Base-by-base conservation (phyloP, 2,113 vertebrate species). In the Dermatemys mawii region DNA sequence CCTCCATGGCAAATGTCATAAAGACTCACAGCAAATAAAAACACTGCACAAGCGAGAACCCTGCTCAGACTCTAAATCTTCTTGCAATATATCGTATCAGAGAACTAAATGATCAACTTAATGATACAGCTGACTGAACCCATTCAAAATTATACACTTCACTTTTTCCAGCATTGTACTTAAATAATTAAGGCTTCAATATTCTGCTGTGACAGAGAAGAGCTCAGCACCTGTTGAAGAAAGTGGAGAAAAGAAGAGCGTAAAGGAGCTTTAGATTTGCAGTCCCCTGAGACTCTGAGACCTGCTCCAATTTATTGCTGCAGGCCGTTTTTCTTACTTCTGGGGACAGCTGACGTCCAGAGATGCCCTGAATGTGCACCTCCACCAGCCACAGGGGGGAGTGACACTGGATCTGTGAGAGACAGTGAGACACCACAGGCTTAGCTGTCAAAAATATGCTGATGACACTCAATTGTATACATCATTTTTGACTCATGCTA, bases 1-100 rank as follows among this genome's bases (percentile, higher is more conserved):
- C 13, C 51, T 38, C 63, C 53, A 90, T 84, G 57, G 67, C 60
- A 93, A 93, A 84, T 63, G 6, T 54, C 50, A 93, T 41, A 9
- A 94, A 78, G 50, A 63, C 19, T 27, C 1, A 35, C 75, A 57
- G 21, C 50, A 84, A 87, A 84, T 90, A 35, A 2, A 50, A 75
- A 51, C 0, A 1, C 2, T 81, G 5, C 2, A 12, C 17, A 24
- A 44, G 22, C 8, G 2, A 27, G 8, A 53, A 44, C 90, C 81
- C 60, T 82, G 38, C 5, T 81, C 21, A 67, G 32, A 32, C 81
- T 22, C 1, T 29, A 81, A 26, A 8, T 89, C 2, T 6, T 86
- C 44, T 63, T 63, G 10, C 4, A 51, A 29, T 2, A 0, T 32
- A 8, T 50, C 27, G n/a, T 10, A 22, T 41, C 60, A 54, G 44